phyloP scores from a whole-genome alignment of 2,113 vertebrate species.

The Muntiacus reevesi region DNA sequence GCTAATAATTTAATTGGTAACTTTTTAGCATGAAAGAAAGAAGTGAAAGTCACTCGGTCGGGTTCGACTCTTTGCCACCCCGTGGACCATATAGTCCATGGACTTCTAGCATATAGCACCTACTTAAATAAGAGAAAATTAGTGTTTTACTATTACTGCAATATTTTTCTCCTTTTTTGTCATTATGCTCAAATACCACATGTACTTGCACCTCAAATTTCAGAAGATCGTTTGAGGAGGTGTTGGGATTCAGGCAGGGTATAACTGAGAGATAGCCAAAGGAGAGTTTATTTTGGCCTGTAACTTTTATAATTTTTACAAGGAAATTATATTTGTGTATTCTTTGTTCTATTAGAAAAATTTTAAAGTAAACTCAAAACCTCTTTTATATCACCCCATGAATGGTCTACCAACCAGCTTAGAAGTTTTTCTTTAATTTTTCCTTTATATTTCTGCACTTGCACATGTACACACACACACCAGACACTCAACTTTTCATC shows the following conservation, averaged over 20 bases:
- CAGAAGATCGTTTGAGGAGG: neutral
- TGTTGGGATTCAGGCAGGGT: neutral
- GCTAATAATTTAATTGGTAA: neutral
- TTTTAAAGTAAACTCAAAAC: neutral
- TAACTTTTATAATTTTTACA: neutral
- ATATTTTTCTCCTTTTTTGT: neutral
- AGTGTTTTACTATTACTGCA: neutral
- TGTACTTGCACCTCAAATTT: neutral
- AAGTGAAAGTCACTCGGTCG: neutral
- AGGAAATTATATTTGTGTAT: neutral
- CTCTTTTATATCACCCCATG: neutral
- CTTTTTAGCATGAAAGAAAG: neutral
- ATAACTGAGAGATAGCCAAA: neutral
- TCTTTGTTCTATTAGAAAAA: conserved; percentile 1
- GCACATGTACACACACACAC: neutral
- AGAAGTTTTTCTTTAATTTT: neutral
- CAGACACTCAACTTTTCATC: neutral
- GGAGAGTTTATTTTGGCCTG: neutral
- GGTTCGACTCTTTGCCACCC: neutral
- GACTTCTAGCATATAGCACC: neutral
- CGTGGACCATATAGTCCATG: neutral
- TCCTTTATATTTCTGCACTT: neutral
- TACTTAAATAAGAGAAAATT: neutral
- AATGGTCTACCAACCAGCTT: neutral
- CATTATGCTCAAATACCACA: neutral